Evolutionary conservation across 2,113 vertebrate species (phyloP).

Genomic region (Ctenodactylus gundi): DNA sequence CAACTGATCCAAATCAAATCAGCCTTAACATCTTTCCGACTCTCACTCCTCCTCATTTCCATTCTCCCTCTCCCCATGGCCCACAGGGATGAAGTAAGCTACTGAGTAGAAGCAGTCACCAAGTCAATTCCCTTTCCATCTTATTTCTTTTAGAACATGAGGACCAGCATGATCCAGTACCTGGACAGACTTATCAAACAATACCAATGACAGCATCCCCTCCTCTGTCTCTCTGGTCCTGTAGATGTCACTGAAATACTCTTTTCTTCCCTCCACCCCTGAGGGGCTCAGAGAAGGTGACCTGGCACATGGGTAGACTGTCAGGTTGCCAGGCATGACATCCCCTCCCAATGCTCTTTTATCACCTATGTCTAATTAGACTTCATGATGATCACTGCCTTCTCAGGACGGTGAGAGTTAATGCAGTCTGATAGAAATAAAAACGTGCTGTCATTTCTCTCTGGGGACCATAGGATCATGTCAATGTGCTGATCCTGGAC

Average conservation of each 20-base stretch:
- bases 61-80: too few species aligned
- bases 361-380: slow-evolving; percentile 22
- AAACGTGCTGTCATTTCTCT: background rate
- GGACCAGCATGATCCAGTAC: background rate
- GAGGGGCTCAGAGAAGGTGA: background rate
- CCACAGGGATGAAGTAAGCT: background rate
- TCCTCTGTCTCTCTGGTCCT: background rate
- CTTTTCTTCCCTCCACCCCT: background rate
- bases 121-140: slow-evolving; percentile 11
- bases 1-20: background rate
- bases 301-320: background rate
- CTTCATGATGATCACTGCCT: background rate
- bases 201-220: background rate
- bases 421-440: background rate
- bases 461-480: background rate
- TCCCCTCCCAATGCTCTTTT: background rate
- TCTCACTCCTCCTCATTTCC: too few species aligned
- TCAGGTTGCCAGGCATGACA: background rate
- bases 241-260: background rate
- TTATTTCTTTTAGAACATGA: background rate
- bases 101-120: background rate
- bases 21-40: background rate
- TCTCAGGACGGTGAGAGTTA: background rate
- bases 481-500: slow-evolving; percentile 9
- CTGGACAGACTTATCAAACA: background rate